Percentiles rank a stretch among this genome's conserved stretches.
Conservation (phyloP, 2,888 invertebrate species). For the Dendrolimus houi region DNA sequence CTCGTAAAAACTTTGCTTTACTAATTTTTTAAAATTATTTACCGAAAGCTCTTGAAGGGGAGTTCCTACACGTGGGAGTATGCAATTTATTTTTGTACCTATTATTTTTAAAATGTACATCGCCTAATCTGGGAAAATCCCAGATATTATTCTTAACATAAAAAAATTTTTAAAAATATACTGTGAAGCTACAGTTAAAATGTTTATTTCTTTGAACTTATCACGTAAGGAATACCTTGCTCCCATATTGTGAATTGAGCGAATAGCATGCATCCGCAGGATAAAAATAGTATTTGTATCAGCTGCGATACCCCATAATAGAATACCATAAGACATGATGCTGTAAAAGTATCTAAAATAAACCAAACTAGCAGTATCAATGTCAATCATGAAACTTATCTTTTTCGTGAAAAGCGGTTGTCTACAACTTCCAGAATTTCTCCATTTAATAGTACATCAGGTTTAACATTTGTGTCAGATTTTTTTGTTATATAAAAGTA, state of each 20-base stretch:
- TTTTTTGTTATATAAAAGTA: neutral
- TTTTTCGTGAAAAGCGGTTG: neutral
- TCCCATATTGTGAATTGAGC: neutral
- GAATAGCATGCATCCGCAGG: neutral
- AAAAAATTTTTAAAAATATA: neutral
- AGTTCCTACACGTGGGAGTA: neutral
- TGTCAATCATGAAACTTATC: neutral
- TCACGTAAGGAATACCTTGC: no score
- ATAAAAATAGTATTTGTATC: neutral
- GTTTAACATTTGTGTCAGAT: neutral
- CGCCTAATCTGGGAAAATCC: no score
- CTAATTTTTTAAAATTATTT: neutral
- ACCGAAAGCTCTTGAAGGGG: neutral
- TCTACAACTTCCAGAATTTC: neutral
- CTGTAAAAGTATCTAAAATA: neutral
- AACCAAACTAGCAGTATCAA: neutral
- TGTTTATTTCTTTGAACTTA: neutral
- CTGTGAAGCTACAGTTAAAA: neutral
- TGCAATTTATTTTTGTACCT: neutral
- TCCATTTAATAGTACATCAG: neutral
- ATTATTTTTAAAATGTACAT: neutral
- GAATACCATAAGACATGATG: neutral
- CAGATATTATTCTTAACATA: neutral
- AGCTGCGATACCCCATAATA: neutral
- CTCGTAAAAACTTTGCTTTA: neutral